A percentile compares a stretch with the other conserved stretches of the same genome.
Evolutionary conservation across 2,888 invertebrate genomes (phyloP).

Genomic region (Fabriciana adippe): DNA sequence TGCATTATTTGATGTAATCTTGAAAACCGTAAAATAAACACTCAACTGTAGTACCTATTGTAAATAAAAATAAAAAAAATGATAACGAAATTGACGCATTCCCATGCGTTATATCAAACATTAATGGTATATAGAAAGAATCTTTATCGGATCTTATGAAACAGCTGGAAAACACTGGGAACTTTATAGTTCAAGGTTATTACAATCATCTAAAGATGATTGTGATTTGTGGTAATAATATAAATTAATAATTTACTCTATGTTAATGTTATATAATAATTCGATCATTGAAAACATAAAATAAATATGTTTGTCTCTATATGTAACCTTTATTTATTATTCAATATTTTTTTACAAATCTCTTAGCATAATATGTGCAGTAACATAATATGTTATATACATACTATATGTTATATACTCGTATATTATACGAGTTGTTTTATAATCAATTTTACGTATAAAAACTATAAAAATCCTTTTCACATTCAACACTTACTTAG

Average conservation of each 20-base stretch:
- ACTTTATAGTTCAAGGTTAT: constrained; percentile 24
- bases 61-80: too few relatives aligned
- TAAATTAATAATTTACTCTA: constrained; percentile 4
- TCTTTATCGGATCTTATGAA: constrained; percentile 11
- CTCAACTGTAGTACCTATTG: too few relatives aligned
- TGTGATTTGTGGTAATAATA: constrained; percentile 4
- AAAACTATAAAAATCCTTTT: neutral
- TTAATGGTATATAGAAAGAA: constrained; percentile 9
- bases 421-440: too few relatives aligned
- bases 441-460: neutral
- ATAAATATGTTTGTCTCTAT: too few relatives aligned
- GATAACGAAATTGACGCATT: neutral
- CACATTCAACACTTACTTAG: neutral
- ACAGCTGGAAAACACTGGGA: constrained; percentile 18
- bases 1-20: too few relatives aligned
- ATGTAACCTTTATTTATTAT: too few relatives aligned
- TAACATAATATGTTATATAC: too few relatives aligned
- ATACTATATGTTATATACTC: too few relatives aligned
- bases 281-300: too few relatives aligned
- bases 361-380: neutral
- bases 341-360: too few relatives aligned
- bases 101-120: neutral
- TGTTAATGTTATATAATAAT: too few relatives aligned
- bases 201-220: constrained; percentile 18
- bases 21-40: too few relatives aligned